Conservation (phyloP, 1,140 invertebrate genomes). For the Hycleus cichorii region DNA sequence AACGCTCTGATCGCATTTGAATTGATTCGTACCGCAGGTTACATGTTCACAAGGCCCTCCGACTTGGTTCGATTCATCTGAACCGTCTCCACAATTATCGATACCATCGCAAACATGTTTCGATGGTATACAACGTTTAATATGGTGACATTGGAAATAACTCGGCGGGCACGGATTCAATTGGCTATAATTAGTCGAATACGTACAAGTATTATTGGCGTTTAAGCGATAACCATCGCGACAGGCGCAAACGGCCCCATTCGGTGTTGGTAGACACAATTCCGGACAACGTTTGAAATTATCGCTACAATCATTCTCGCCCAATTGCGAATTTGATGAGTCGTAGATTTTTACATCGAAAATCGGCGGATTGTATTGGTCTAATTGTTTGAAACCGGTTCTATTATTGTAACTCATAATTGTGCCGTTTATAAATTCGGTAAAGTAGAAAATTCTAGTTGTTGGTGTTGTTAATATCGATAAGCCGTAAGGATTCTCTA, state of each 20-base stretch:
- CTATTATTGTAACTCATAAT: slow-evolving; percentile 46
- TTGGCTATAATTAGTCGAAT: slow-evolving; percentile 19
- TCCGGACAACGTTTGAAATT: slow-evolving; percentile 44
- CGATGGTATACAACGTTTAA: slow-evolving; percentile 44
- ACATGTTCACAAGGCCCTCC: slow-evolving; percentile 46
- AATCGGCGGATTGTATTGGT: slow-evolving; percentile 49
- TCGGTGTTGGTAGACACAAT: slow-evolving; percentile 50
- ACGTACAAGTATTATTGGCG: slow-evolving; percentile 25
- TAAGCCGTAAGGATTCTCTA: slow-evolving; percentile 67
- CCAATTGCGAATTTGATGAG: slow-evolving; percentile 28
- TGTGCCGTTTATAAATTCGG: slow-evolving; percentile 55
- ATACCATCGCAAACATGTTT: slow-evolving; percentile 68
- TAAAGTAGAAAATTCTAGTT: slow-evolving; percentile 61
- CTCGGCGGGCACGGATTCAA: slow-evolving; percentile 19
- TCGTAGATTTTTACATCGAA: slow-evolving; percentile 59
- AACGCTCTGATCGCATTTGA: slow-evolving; percentile 47
- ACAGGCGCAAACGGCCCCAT: slow-evolving; percentile 48
- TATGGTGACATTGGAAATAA: slow-evolving; percentile 43
- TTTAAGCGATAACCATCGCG: slow-evolving; percentile 43
- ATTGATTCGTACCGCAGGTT: slow-evolving; percentile 25
- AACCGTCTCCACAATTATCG: slow-evolving; percentile 75
- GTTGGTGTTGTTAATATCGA: slow-evolving; percentile 35
- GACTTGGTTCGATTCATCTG: slow-evolving; percentile 60
- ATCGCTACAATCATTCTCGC: slow-evolving; percentile 44
- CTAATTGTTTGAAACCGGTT: slow-evolving; percentile 40